These are phyloP conservation scores for Tetranychus truncatus DNA, from an alignment of 2,888 invertebrate species.

Conservation along the genomic window DNA sequence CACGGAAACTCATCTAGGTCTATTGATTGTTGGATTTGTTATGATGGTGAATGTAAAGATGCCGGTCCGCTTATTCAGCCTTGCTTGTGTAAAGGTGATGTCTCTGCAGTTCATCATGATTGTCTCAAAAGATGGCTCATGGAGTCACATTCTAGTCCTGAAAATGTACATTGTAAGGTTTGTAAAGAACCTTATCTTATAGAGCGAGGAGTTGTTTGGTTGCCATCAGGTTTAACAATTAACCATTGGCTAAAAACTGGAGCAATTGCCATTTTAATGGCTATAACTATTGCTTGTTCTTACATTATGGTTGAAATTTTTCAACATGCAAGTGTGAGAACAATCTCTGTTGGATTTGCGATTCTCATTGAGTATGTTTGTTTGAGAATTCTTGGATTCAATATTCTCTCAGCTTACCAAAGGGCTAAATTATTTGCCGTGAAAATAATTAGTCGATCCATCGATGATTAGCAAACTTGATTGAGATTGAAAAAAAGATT, in stretches of 20 bases:
- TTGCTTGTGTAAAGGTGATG: constrained; percentile 74
- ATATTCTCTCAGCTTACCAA: constrained; percentile 72
- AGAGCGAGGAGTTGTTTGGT: constrained; percentile 26
- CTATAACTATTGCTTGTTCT: constrained; percentile 52
- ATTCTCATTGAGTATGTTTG: constrained; percentile 65
- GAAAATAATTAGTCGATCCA: constrained; percentile 40
- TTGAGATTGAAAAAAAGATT: too few species aligned
- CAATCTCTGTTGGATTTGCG: constrained; percentile 60
- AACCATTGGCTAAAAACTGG: constrained; percentile 68
- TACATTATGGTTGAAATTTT: constrained; percentile 63
- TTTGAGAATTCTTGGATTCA: constrained; percentile 63
- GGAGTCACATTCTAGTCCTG: constrained; percentile 42
- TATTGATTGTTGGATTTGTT: constrained; percentile 82
- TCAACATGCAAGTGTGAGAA: constrained; percentile 54
- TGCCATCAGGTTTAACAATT: constrained; percentile 41
- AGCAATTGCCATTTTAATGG: constrained; percentile 56
- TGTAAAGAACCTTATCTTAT: constrained; percentile 44
- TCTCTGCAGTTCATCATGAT: constrained; percentile 77
- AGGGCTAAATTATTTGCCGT: constrained; percentile 71
- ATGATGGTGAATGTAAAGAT: constrained; percentile 56
- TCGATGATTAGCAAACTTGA: not conserved
- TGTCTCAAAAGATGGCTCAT: constrained; percentile 73
- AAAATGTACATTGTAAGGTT: constrained; percentile 58
- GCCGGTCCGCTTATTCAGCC: constrained; percentile 61
- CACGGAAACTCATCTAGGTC: constrained; percentile 6